Percentiles rank a stretch among this genome's conserved stretches.
Evolutionary conservation across 1,140 invertebrate species (phyloP).

Genomic region (Onthophagus taurus): DNA sequence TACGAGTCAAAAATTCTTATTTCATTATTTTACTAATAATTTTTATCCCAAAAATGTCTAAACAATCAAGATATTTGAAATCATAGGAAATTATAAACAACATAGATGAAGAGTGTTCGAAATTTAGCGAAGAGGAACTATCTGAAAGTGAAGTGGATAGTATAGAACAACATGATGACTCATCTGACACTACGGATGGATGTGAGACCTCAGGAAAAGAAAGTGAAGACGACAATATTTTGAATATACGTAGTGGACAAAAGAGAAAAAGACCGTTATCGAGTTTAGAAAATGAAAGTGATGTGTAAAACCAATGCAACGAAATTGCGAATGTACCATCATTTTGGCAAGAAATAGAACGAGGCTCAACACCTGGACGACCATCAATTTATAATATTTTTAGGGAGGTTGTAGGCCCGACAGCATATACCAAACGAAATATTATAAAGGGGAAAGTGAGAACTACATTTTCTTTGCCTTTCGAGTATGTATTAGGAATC

Average conservation of each 20-base stretch:
- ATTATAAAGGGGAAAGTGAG: too few species aligned
- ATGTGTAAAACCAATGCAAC: too few species aligned
- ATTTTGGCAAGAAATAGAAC: not conserved
- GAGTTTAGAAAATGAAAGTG: constrained; percentile 2
- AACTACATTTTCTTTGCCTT: too few species aligned
- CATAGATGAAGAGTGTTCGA: constrained; percentile 4
- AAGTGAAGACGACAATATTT: constrained; percentile 5
- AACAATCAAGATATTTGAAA: constrained; percentile 5
- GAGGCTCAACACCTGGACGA: too few species aligned
- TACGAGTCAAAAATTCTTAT: constrained; percentile 5
- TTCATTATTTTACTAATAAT: too few species aligned
- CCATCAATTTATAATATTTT: too few species aligned
- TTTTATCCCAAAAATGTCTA: not conserved
- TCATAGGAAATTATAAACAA: constrained; percentile 2
- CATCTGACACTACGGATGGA: constrained; percentile 2
- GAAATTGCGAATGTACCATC: not conserved
- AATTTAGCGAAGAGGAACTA: not conserved
- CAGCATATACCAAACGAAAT: too few species aligned
- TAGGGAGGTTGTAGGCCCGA: too few species aligned
- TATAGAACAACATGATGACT: constrained; percentile 2
- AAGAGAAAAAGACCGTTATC: constrained; percentile 5
- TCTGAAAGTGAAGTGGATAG: constrained; percentile 4
- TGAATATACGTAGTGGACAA: not conserved
- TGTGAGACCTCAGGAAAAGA: too few species aligned
- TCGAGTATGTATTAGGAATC: too few species aligned